Percentiles rank a stretch among this genome's conserved stretches.
Evolutionary conservation across 2,888 invertebrate genomes (phyloP).

Genomic region (Lasius platythorax): DNA sequence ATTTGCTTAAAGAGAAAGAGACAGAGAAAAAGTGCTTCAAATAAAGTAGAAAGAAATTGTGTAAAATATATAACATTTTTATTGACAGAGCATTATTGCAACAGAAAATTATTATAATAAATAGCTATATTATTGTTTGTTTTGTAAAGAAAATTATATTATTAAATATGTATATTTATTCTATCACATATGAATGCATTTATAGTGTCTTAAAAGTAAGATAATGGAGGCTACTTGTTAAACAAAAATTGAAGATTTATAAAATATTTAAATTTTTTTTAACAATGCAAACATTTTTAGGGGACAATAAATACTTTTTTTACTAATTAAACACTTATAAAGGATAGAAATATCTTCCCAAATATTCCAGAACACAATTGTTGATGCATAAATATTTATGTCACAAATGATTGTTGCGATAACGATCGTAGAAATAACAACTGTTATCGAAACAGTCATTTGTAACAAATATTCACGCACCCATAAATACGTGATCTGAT

Average conservation of each 20-base stretch:
- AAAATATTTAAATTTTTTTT: background rate
- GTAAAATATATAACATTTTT: background rate
- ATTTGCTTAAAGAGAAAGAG: background rate
- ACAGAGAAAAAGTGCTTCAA: background rate
- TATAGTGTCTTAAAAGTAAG: background rate
- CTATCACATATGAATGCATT: background rate
- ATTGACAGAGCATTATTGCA: background rate
- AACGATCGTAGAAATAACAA: background rate
- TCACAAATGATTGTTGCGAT: background rate
- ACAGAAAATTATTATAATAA: background rate
- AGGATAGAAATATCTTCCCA: background rate
- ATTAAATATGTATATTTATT: background rate
- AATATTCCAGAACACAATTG: background rate
- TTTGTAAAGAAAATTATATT: background rate
- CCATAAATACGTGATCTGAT: background rate
- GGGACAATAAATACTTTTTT: background rate
- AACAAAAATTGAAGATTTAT: background rate
- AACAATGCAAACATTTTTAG: background rate
- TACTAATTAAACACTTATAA: background rate
- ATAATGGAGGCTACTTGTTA: background rate
- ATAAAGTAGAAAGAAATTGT: background rate
- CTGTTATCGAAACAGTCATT: background rate
- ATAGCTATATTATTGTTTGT: background rate
- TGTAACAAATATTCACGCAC: background rate
- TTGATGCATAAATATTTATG: background rate